Evolutionary conservation across 2,113 vertebrate genomes (phyloP).

Genomic region (Tragelaphus scriptus): DNA sequence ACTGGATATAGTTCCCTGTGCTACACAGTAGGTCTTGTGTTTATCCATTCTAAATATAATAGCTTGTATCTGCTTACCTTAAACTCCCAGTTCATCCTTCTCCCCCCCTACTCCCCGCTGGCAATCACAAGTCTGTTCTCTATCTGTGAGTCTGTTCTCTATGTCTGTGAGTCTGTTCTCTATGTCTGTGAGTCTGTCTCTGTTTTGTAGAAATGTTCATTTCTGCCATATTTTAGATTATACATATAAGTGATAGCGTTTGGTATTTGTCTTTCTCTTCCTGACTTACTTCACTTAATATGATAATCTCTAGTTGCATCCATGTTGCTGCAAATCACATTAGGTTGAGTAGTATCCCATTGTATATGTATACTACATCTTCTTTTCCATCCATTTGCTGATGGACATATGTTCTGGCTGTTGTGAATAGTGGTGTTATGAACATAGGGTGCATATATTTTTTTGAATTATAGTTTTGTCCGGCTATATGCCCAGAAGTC

Average conservation of each 20-base stretch:
- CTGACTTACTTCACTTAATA: not conserved
- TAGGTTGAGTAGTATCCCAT: not conserved
- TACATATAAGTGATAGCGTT: not conserved
- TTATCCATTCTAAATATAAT: not conserved
- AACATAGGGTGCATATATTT: not conserved
- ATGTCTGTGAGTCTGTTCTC: not conserved
- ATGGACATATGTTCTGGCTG: not conserved
- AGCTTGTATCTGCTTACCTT: not conserved
- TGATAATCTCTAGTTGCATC: not conserved
- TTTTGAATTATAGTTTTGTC: not conserved
- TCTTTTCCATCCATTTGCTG: not conserved
- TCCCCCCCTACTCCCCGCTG: not conserved
- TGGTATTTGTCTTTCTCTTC: not conserved
- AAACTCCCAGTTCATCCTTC: not conserved
- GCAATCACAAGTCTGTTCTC: not conserved
- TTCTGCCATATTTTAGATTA: not conserved
- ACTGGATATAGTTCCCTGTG: not conserved
- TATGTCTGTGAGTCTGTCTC: not conserved
- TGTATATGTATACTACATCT: not conserved
- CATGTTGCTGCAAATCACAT: not conserved
- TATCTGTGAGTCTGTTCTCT: not conserved
- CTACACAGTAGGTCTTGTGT: not conserved
- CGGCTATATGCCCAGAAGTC: not conserved
- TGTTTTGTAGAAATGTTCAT: not conserved
- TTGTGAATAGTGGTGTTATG: not conserved